Base-by-base conservation (phyloP, 1,140 invertebrate species). In the Cherax quadricarinatus region DNA sequence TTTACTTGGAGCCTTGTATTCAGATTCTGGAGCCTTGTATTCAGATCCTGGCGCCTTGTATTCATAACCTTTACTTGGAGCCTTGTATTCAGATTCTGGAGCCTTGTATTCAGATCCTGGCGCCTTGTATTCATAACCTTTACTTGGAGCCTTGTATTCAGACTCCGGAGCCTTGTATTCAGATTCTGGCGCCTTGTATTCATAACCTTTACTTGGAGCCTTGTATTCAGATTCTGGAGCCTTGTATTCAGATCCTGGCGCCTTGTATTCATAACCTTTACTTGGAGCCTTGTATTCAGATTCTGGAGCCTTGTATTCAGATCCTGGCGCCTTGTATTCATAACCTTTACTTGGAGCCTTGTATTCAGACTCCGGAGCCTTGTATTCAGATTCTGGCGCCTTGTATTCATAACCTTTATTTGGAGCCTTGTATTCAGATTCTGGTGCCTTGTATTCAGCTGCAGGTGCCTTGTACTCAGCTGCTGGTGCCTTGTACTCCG, bases 141-240 rank as follows among this genome's bases (percentile, higher is more conserved):
- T 48, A 2, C 78, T 49, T 18, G 81, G 48, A 49, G 81, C 81
- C 10, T n/a, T 48, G 53, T 89, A 89, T 14, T 41, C 75, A 4
- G 89, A 21, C 21, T 60, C 60, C 14, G 89, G 89, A n/a, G 89
- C 89, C 53, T 91, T 66, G 82, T 91, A 91, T 6, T 57, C 89
- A 4, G 89, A 51, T 30, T 60, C 80, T 41, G 89, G 89, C 9
- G 89, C 89, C 53, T 91, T 66, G 49, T 91, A 91, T 1, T 14
- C 89, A 14, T 91, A 91, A 0, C 14, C 83, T 3, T 83, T 5
- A 12, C 79, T 51, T 16, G 90, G 90, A 4, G 62, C 90, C 49
- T 91, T 85, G 70, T 91, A 91, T 9, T 82, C 48, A 1, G 83
- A 10, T 18, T 91, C 70, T 24, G 86, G 75, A 4, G 70, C n/a